phyloP scores from a whole-genome alignment of 2,113 vertebrate species.

The Amphiprion percula region DNA sequence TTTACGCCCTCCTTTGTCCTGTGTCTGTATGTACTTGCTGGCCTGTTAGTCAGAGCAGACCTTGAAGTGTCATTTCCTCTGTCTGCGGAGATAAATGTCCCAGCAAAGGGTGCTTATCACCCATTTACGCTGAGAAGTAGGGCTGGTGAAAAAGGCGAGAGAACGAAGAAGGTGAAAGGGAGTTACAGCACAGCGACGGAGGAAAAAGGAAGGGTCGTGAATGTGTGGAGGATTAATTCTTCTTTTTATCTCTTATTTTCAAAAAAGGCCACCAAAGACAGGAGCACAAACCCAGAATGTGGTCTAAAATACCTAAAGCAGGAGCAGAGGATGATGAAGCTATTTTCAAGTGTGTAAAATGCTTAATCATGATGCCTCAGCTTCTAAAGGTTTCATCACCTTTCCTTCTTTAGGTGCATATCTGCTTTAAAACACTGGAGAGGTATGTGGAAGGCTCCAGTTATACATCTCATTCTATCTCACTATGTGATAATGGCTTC shows the following conservation, averaged over 20 bases:
- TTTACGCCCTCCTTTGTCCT: slow-evolving; percentile 19
- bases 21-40: slow-evolving; percentile 10
- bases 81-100: slow-evolving; percentile 61
- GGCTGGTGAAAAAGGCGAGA: slow-evolving; percentile 12
- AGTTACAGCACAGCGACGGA: not conserved
- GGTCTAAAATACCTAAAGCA: slow-evolving; percentile 10
- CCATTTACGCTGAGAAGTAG: slow-evolving; percentile 27
- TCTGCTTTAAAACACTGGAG: slow-evolving; percentile 40
- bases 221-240: not conserved
- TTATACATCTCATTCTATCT: slow-evolving; percentile 51
- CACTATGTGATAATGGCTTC: slow-evolving; percentile 43
- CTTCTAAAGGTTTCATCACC: slow-evolving; percentile 24
- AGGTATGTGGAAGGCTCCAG: slow-evolving; percentile 39
- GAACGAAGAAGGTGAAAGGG: slow-evolving; percentile 29
- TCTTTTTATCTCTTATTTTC: not conserved
- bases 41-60: slow-evolving; percentile 52
- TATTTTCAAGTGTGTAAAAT: slow-evolving; percentile 1
- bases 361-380: slow-evolving; percentile 34
- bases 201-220: not conserved
- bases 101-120: slow-evolving; percentile 55
- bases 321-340: not conserved
- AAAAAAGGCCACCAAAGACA: not conserved
- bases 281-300: slow-evolving; percentile 5
- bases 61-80: slow-evolving; percentile 71
- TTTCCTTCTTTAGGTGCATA: slow-evolving; percentile 10